Percentiles rank a stretch among this genome's conserved stretches.
Conservation (phyloP, 2,797 vertebrate species). For the Peromyscus aztecus region DNA sequence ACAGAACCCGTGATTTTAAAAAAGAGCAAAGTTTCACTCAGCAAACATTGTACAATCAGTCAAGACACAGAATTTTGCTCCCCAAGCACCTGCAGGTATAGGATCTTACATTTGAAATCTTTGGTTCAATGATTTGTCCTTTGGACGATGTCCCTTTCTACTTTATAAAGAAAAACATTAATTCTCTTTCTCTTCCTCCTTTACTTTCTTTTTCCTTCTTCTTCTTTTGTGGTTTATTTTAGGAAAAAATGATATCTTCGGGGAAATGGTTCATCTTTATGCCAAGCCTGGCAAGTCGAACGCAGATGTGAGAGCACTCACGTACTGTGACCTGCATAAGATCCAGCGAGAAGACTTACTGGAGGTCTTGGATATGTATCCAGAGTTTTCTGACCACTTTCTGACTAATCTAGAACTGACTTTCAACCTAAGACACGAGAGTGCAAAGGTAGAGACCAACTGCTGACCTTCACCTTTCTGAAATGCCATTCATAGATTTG, state of each 20-base stretch:
- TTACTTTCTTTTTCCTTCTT: background rate
- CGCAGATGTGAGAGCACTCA: conserved; percentile 97
- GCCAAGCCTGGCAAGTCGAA: conserved; percentile 98
- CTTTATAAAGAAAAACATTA: conserved; percentile 66
- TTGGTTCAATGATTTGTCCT: background rate
- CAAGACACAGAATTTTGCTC: background rate
- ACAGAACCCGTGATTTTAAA: background rate
- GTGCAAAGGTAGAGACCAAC: conserved; percentile 89
- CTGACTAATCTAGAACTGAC: conserved; percentile 98
- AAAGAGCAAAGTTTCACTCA: background rate
- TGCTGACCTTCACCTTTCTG: conserved; percentile 22
- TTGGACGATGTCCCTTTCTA: background rate
- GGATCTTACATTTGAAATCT: background rate
- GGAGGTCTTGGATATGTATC: conserved; percentile 99
- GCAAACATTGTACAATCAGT: background rate
- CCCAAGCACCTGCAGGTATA: background rate
- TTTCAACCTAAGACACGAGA: conserved; percentile 97
- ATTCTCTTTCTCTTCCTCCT: background rate
- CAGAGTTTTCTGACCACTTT: conserved; percentile 98
- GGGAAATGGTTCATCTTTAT: conserved; percentile 98
- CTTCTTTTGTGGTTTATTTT: conserved; percentile 58
- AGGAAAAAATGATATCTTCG: conserved; percentile 99
- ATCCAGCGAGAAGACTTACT: conserved; percentile 97
- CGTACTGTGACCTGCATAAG: conserved; percentile 98
- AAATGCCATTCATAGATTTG: background rate